Percentiles rank a stretch among this genome's conserved stretches.
Evolutionary conservation across 1,140 invertebrate species (phyloP).

Genomic region (Leguminivora glycinivorella): DNA sequence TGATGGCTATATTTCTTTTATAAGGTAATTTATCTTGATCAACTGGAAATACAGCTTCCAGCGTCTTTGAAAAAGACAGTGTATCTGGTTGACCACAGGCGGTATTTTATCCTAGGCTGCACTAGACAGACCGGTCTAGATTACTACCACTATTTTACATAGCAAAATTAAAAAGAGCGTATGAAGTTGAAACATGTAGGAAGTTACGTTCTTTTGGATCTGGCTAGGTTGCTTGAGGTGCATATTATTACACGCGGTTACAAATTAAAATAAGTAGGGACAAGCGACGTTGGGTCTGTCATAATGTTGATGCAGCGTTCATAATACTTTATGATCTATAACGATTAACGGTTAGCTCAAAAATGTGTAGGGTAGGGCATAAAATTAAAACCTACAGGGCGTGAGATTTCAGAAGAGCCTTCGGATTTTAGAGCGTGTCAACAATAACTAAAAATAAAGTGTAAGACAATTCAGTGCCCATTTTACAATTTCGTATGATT

Average conservation of each 20-base stretch:
- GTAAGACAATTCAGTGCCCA: too few species aligned
- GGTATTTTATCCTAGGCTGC: slow-evolving; percentile 12
- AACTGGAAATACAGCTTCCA: neutral
- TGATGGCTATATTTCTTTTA: neutral
- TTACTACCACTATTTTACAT: neutral
- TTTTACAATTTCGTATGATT: too few species aligned
- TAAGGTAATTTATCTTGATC: slow-evolving; percentile 1
- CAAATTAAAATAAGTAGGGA: slow-evolving; percentile 29
- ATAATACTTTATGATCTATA: neutral
- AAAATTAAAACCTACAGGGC: too few species aligned
- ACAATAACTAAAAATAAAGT: too few species aligned
- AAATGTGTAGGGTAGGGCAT: too few species aligned
- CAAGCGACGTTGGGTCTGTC: neutral
- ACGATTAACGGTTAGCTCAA: neutral
- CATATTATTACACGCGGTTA: slow-evolving; percentile 20
- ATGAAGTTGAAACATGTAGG: neutral
- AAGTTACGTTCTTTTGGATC: neutral
- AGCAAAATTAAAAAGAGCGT: neutral
- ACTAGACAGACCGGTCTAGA: slow-evolving; percentile 24
- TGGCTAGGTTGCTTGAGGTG: neutral
- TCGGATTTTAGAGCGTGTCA: too few species aligned
- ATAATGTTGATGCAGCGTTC: slow-evolving; percentile 11
- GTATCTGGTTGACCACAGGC: slow-evolving; percentile 6
- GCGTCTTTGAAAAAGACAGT: slow-evolving; percentile 20
- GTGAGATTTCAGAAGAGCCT: too few species aligned